Evolutionary conservation across 1,140 invertebrate species (phyloP).

Genomic region (Drosophila nikananu): DNA sequence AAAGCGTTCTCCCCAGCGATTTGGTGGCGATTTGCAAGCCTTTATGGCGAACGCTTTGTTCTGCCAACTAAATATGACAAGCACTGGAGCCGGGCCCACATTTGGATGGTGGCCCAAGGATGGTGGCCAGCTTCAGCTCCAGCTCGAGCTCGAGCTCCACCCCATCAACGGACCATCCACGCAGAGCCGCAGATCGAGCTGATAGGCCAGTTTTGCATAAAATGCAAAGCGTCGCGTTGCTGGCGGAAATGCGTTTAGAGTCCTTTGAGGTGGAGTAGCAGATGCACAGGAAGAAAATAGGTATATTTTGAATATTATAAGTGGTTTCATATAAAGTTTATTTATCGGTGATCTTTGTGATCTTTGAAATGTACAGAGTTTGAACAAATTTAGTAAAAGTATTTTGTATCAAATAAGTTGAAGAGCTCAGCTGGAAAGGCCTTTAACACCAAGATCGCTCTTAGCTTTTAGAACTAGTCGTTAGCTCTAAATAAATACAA

Average conservation of each 20-base stretch:
- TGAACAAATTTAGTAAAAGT: background rate
- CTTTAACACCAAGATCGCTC: too few species aligned
- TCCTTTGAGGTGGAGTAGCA: conserved; percentile 55
- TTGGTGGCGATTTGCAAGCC: conserved; percentile 68
- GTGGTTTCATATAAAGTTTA: background rate
- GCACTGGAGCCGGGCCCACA: conserved; percentile 48
- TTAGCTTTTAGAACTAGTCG: too few species aligned
- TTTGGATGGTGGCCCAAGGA: conserved; percentile 31
- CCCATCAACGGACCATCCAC: conserved; percentile 9
- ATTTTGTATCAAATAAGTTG: background rate
- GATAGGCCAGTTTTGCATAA: conserved; percentile 77
- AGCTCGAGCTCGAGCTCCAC: conserved; percentile 1
- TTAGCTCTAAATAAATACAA: too few species aligned
- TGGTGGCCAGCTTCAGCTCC: conserved; percentile 4
- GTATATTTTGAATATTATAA: background rate
- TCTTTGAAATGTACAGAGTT: background rate
- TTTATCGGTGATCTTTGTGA: too few species aligned
- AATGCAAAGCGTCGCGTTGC: conserved; percentile 53
- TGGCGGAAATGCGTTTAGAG: conserved; percentile 77
- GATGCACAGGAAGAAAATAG: background rate
- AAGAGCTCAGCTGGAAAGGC: too few species aligned
- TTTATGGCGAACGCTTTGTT: conserved; percentile 75
- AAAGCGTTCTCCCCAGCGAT: conserved; percentile 53
- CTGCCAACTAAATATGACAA: conserved; percentile 80
- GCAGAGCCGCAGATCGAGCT: conserved; percentile 39